These are phyloP conservation scores for Emberiza fucata DNA, from an alignment of 2,113 vertebrate genomes.

Conservation along the genomic window DNA sequence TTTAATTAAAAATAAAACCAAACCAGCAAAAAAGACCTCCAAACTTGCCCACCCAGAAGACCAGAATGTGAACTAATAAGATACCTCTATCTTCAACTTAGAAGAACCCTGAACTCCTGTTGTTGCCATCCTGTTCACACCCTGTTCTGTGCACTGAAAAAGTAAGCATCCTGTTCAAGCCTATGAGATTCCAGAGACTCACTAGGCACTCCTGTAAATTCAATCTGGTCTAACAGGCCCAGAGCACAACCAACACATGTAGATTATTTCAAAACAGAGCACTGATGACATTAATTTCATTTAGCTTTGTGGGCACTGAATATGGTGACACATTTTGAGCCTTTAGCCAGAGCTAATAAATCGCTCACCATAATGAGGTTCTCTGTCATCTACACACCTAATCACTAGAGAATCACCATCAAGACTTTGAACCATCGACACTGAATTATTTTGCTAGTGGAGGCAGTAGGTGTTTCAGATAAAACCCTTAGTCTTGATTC, in stretches of 20 bases:
- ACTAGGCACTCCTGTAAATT: not conserved
- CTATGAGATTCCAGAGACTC: not conserved
- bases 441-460: not conserved
- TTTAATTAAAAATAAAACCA: not conserved
- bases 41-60: not conserved
- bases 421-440: not conserved
- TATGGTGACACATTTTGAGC: not conserved
- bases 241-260: not conserved
- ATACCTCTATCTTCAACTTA: not conserved
- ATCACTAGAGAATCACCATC: not conserved
- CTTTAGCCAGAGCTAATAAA: not conserved
- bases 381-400: not conserved
- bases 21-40: not conserved
- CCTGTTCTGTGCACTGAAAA: not conserved
- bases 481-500: not conserved
- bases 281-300: not conserved
- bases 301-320: not conserved
- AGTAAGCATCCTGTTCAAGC: not conserved
- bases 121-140: not conserved
- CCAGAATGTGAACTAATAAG: not conserved
- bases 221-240: not conserved
- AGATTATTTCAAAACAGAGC: not conserved
- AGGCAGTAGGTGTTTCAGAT: not conserved
- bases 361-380: not conserved
- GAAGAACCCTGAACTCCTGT: not conserved